phyloP scores from a whole-genome alignment of 2,888 invertebrate species.

The Drosophila anceps region DNA sequence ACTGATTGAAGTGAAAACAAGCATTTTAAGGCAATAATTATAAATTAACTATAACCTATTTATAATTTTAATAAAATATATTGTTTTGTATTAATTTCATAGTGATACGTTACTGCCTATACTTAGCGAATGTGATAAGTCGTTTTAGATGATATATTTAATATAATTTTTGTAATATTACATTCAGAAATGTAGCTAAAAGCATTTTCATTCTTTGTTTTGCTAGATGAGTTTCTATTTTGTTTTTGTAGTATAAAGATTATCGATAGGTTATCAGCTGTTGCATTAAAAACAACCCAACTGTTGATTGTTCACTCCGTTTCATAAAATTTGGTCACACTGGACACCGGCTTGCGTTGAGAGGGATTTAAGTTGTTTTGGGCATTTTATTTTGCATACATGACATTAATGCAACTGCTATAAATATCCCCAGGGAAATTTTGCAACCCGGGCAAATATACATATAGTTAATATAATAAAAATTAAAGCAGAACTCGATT shows the following conservation, averaged over 20 bases:
- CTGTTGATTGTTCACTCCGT: neutral
- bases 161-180: neutral
- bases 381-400: neutral
- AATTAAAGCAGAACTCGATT: neutral
- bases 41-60: too few relatives aligned
- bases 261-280: slow-evolving; percentile 17
- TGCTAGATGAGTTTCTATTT: neutral
- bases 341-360: neutral
- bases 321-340: neutral
- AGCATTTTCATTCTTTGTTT: neutral
- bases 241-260: neutral
- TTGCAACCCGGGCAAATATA: too few relatives aligned
- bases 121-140: neutral
- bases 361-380: neutral
- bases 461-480: too few relatives aligned
- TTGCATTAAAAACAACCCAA: neutral
- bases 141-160: neutral
- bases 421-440: slow-evolving; percentile 6
- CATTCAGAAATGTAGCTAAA: neutral
- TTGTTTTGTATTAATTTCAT: neutral
- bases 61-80: neutral
- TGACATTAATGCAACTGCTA: neutral
- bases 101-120: neutral
- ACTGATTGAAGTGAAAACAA: neutral
- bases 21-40: neutral